These are phyloP conservation scores for Sinocyclocheilus anophthalmus DNA, from an alignment of 2,113 vertebrate species.

Conservation along the genomic window DNA sequence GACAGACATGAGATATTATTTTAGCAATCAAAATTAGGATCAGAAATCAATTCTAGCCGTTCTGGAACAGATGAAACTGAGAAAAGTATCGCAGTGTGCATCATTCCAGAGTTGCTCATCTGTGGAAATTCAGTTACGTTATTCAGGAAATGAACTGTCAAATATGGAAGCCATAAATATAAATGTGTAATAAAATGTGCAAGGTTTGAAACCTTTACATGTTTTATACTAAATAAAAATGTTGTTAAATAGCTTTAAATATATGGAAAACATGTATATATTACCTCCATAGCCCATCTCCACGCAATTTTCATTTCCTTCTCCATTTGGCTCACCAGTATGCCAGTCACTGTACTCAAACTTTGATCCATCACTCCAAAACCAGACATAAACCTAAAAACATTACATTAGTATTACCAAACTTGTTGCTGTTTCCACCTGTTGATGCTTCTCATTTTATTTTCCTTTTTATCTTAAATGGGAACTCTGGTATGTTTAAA, in stretches of 20 bases:
- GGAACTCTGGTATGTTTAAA: background rate
- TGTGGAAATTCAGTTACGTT: background rate
- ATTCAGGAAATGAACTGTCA: background rate
- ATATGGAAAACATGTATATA: background rate
- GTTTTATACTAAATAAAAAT: background rate
- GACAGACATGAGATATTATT: background rate
- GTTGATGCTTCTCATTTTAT: background rate
- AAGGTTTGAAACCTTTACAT: background rate
- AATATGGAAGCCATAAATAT: background rate
- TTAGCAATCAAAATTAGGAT: background rate
- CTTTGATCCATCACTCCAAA: constrained; percentile 47
- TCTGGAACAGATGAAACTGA: constrained; percentile 33
- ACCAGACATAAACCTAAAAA: constrained; percentile 3
- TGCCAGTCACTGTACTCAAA: constrained; percentile 28
- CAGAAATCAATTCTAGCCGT: background rate
- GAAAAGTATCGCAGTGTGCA: background rate
- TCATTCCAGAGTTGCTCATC: constrained; percentile 41
- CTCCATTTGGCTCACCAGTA: constrained; percentile 18
- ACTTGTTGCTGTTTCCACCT: background rate
- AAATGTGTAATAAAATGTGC: background rate
- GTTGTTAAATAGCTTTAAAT: background rate
- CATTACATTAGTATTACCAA: background rate
- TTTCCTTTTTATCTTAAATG: background rate
- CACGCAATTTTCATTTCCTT: background rate
- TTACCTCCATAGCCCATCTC: constrained; percentile 49